phyloP scores from a whole-genome alignment of 2,888 invertebrate species.

The Torymus tubicola region DNA sequence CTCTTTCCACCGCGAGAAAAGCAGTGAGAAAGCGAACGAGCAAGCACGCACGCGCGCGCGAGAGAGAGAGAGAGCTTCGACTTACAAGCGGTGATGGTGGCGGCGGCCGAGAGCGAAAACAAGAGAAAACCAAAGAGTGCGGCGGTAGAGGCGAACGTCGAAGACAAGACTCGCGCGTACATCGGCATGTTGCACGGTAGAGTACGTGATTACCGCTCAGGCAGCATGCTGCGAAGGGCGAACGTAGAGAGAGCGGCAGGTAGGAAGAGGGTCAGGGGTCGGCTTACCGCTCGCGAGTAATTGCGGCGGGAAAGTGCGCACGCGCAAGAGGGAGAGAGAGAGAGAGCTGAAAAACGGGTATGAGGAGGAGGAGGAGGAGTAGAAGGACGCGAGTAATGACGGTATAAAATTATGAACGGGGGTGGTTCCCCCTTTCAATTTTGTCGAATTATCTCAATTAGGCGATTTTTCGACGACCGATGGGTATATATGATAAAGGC shows the following conservation, averaged over 20 bases:
- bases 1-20: slow-evolving; percentile 9
- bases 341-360: background rate
- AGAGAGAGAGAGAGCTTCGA: background rate
- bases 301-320: slow-evolving; percentile 64
- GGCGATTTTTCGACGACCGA: slow-evolving; percentile 6
- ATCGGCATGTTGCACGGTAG: slow-evolving; percentile 63
- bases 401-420: slow-evolving; percentile 18
- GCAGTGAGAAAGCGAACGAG: slow-evolving; percentile 3
- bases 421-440: slow-evolving; percentile 41
- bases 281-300: slow-evolving; percentile 73
- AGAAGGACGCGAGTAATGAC: slow-evolving; percentile 10
- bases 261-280: slow-evolving; percentile 71
- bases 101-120: background rate
- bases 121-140: background rate
- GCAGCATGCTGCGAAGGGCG: slow-evolving; percentile 28
- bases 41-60: slow-evolving; percentile 24
- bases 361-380: background rate
- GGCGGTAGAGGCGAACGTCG: background rate
- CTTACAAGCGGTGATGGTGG: background rate
- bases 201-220: slow-evolving; percentile 72
- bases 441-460: slow-evolving; percentile 47
- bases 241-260: slow-evolving; percentile 69
- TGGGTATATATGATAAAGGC: too few species aligned
- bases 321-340: slow-evolving; percentile 69
- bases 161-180: background rate